These are phyloP conservation scores for Hydractinia echinata DNA, from an alignment of 30 jellyfish, hydroid and myxozoan genomes.

Conservation along the genomic window DNA sequence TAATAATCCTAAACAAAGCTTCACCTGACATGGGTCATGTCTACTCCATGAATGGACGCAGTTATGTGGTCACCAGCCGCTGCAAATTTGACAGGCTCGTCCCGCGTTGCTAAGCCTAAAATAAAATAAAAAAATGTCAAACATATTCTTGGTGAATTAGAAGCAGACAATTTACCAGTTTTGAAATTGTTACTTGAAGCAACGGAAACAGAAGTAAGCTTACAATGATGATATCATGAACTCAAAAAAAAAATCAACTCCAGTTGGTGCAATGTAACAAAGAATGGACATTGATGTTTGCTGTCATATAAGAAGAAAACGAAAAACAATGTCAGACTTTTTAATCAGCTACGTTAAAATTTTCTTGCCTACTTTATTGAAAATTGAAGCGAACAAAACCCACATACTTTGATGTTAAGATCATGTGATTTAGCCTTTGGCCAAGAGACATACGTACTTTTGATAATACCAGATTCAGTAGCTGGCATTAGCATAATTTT, in stretches of 20 bases:
- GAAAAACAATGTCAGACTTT: too few species aligned
- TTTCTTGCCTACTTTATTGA: too few species aligned
- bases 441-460: constrained; percentile 38
- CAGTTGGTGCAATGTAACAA: background rate
- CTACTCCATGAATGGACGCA: constrained; percentile 87
- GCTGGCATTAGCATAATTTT: constrained; percentile 86
- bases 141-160: background rate
- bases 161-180: background rate
- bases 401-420: too few species aligned
- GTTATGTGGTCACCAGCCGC: constrained; percentile 95
- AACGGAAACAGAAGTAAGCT: too few species aligned
- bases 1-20: too few species aligned
- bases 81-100: constrained; percentile 72
- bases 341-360: too few species aligned
- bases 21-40: constrained; percentile 91
- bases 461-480: constrained; percentile 69
- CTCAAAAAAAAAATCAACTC: background rate
- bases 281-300: background rate
- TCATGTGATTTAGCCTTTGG: too few species aligned
- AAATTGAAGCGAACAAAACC: too few species aligned
- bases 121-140: background rate
- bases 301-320: background rate
- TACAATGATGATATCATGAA: background rate
- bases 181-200: too few species aligned
- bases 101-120: constrained; percentile 67